phyloP scores from a whole-genome alignment of 1,140 invertebrate species.

The Metaphire vulgaris region DNA sequence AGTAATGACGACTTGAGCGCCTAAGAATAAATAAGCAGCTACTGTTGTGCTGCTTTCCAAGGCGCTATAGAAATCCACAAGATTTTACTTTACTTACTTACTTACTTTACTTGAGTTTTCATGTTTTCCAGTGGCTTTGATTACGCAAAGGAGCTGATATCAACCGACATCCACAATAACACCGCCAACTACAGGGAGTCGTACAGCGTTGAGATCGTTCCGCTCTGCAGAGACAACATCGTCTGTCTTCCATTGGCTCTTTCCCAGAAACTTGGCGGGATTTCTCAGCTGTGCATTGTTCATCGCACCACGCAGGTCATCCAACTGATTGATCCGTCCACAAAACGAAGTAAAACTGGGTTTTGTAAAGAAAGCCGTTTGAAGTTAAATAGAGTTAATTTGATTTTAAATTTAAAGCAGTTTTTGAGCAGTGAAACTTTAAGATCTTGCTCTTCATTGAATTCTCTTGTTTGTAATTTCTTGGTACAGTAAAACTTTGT shows the following conservation, averaged over 20 bases:
- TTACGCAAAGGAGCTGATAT: slow-evolving; percentile 89
- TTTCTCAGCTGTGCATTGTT: slow-evolving; percentile 82
- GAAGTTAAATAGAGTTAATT: slow-evolving; percentile 23
- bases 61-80: too few relatives aligned
- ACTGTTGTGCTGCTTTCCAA: too few relatives aligned
- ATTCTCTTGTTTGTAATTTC: too few relatives aligned
- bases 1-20: too few relatives aligned
- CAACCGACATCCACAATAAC: slow-evolving; percentile 95
- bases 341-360: slow-evolving; percentile 68
- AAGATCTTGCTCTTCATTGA: too few relatives aligned
- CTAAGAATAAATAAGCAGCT: too few relatives aligned
- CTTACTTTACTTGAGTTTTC: too few relatives aligned
- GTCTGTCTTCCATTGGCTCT: slow-evolving; percentile 84
- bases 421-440: too few relatives aligned
- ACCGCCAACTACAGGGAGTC: slow-evolving; percentile 87
- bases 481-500: too few relatives aligned
- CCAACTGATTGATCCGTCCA: slow-evolving; percentile 86
- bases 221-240: slow-evolving; percentile 89
- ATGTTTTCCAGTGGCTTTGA: slow-evolving; percentile 61
- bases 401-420: slow-evolving; percentile 29
- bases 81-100: too few relatives aligned
- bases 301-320: slow-evolving; percentile 79
- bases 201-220: slow-evolving; percentile 86
- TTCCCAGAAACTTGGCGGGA: slow-evolving; percentile 81
- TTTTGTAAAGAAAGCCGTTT: slow-evolving; percentile 11